Conservation (phyloP, 2,888 invertebrate species). For the Gastrophysa polygoni region DNA sequence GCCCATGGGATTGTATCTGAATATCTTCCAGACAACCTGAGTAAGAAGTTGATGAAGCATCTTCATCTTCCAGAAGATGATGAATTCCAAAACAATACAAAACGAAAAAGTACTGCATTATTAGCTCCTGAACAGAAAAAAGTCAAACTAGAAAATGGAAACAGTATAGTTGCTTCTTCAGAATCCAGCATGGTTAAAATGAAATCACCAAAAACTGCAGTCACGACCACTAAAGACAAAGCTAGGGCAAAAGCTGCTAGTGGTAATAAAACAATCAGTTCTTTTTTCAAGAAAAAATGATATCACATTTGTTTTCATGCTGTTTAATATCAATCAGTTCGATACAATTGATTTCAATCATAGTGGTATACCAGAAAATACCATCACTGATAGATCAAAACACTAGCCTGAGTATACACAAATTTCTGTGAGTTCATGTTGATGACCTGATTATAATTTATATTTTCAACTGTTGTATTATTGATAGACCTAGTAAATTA, state of each 20-base stretch:
- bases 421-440: too few relatives aligned
- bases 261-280: slow-evolving; percentile 79
- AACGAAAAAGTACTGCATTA: slow-evolving; percentile 56
- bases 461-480: too few relatives aligned
- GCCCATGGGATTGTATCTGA: slow-evolving; percentile 81
- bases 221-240: slow-evolving; percentile 73
- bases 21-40: slow-evolving; percentile 74
- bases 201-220: slow-evolving; percentile 58
- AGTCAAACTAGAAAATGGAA: slow-evolving; percentile 54
- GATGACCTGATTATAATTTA: too few relatives aligned
- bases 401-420: too few relatives aligned
- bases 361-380: too few relatives aligned
- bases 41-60: slow-evolving; percentile 66
- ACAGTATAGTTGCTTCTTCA: slow-evolving; percentile 55
- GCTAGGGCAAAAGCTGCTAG: slow-evolving; percentile 77
- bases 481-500: too few relatives aligned
- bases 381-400: too few relatives aligned
- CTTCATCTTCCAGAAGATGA: slow-evolving; percentile 69
- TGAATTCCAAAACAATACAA: slow-evolving; percentile 61
- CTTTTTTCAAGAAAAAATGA: slow-evolving; percentile 74
- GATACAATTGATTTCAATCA: too few relatives aligned
- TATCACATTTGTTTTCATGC: neutral
- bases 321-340: too few relatives aligned
- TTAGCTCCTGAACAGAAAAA: slow-evolving; percentile 52
- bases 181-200: slow-evolving; percentile 57